Percentiles rank a stretch among this genome's conserved stretches.
These are phyloP conservation scores for Hemibagrus guttatus DNA, from an alignment of 2,797 vertebrate species.

Conservation along the genomic window DNA sequence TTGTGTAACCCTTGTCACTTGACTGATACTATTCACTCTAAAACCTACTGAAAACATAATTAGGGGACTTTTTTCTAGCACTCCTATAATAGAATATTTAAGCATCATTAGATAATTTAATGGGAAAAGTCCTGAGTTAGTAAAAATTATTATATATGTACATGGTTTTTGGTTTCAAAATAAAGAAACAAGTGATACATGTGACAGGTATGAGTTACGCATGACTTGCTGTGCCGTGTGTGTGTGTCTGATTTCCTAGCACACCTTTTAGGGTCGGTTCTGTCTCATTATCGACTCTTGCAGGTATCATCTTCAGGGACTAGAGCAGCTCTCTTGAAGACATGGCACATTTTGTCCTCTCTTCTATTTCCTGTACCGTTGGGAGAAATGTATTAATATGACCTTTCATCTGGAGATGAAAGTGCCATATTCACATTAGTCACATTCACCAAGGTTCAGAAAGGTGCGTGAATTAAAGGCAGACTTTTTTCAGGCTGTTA, in stretches of 20 bases:
- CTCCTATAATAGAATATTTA: neutral
- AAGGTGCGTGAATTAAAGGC: conserved; percentile 2
- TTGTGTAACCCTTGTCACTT: neutral
- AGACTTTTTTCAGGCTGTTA: conserved; percentile 5
- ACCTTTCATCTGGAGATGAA: conserved; percentile 22
- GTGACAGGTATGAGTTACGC: neutral
- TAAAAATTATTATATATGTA: neutral
- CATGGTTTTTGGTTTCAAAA: neutral
- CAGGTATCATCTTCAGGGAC: conserved; percentile 34
- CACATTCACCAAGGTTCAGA: conserved; percentile 30
- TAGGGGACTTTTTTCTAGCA: too few relatives aligned
- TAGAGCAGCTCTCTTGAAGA: conserved; percentile 27
- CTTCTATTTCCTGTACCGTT: conserved; percentile 8
- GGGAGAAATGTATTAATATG: conserved; percentile 15
- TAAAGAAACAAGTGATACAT: neutral
- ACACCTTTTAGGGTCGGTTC: conserved; percentile 17
- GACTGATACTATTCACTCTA: neutral
- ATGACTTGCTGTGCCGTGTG: neutral
- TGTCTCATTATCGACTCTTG: conserved; percentile 27
- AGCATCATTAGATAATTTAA: neutral
- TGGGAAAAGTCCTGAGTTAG: neutral
- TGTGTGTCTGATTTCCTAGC: neutral
- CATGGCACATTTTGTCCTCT: neutral
- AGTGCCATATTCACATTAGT: conserved; percentile 17
- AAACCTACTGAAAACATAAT: neutral